Evolutionary conservation across 2,797 vertebrate species (phyloP).

Genomic region (Anolis apletophallus): DNA sequence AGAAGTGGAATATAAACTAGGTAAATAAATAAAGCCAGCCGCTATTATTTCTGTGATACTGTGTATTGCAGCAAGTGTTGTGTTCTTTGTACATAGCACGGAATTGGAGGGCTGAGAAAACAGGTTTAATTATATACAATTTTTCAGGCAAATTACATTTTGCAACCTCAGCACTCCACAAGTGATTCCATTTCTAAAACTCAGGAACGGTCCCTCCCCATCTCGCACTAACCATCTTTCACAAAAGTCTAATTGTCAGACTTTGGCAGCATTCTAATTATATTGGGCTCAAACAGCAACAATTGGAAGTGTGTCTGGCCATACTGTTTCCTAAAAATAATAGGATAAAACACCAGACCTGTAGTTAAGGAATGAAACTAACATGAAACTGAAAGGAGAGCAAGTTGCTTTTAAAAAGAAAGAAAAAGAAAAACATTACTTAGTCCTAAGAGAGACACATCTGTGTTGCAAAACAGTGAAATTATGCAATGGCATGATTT

Average conservation of each 20-base stretch:
- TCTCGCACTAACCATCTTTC: constrained; percentile 63
- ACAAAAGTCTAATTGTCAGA: constrained; percentile 65
- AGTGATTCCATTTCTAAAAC: neutral
- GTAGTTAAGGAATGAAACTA: constrained; percentile 45
- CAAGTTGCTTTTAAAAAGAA: neutral
- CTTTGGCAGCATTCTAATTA: constrained; percentile 61
- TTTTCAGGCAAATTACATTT: constrained; percentile 2
- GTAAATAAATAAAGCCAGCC: neutral
- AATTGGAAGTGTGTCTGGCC: constrained; percentile 32
- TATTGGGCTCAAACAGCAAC: constrained; percentile 64
- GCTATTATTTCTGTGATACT: neutral
- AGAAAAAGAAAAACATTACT: neutral
- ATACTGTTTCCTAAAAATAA: constrained; percentile 42
- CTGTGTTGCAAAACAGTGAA: constrained; percentile 38
- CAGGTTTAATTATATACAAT: constrained; percentile 4
- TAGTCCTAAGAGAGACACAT: neutral
- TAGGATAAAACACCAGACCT: neutral
- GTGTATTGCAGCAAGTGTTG: neutral
- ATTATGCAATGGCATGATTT: constrained; percentile 53
- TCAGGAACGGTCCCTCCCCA: constrained; percentile 16
- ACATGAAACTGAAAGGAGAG: constrained; percentile 33
- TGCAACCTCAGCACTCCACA: constrained; percentile 19
- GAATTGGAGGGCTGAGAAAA: neutral
- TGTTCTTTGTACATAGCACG: neutral
- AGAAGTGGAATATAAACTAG: constrained; percentile 1